phyloP scores from a whole-genome alignment of 2,113 vertebrate species.

The Thoracochromis brauschi region DNA sequence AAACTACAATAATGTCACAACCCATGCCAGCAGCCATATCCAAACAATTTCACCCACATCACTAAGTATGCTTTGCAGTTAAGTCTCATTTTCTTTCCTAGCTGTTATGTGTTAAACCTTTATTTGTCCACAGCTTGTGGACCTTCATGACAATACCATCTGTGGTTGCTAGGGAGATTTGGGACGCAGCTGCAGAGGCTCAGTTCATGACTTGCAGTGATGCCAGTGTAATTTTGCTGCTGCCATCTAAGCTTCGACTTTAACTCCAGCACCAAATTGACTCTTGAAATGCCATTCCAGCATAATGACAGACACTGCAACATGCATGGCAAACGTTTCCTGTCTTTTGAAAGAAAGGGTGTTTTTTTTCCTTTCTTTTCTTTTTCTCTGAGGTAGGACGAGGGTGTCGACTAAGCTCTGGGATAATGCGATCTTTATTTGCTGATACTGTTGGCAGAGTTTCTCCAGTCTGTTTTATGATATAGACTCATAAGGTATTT shows the following conservation, averaged over 20 bases:
- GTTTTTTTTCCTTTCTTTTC: background rate
- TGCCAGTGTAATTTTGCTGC: conserved; percentile 33
- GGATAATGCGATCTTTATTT: background rate
- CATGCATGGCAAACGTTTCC: background rate
- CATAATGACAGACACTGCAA: background rate
- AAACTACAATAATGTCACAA: background rate
- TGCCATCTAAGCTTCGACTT: conserved; percentile 15
- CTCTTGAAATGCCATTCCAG: background rate
- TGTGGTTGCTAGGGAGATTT: conserved; percentile 44
- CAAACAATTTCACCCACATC: background rate
- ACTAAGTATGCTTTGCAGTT: background rate
- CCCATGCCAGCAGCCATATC: background rate
- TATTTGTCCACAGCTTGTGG: conserved; percentile 24
- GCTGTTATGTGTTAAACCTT: background rate
- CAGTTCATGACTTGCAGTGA: conserved; percentile 21
- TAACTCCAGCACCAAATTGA: background rate
- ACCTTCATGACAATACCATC: conserved; percentile 10
- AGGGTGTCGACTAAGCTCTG: background rate
- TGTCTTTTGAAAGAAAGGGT: background rate
- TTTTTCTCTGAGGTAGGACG: background rate
- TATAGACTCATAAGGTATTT: background rate
- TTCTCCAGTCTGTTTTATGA: background rate
- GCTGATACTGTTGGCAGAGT: background rate
- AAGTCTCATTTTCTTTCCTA: background rate
- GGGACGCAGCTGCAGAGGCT: conserved; percentile 29